Percentiles rank a stretch among this genome's conserved stretches.
Evolutionary conservation across 2,113 vertebrate genomes (phyloP).

Genomic region (Aphelocoma coerulescens): DNA sequence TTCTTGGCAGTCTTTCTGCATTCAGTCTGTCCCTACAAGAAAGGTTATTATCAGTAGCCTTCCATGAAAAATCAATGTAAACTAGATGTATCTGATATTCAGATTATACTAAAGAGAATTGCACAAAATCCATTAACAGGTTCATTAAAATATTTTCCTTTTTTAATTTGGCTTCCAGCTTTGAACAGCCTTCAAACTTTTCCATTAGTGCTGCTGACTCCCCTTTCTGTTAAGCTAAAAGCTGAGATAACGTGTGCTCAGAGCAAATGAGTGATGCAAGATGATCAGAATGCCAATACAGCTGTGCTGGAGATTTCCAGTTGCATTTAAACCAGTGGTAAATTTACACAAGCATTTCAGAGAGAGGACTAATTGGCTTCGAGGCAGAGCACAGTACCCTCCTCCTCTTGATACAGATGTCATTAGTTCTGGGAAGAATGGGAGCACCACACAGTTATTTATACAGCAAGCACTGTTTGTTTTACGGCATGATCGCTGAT

Average conservation of each 20-base stretch:
- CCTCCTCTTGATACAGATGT: background rate
- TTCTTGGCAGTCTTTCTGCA: background rate
- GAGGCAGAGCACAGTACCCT: background rate
- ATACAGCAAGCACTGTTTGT: background rate
- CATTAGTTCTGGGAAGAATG: background rate
- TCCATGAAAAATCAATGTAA: background rate
- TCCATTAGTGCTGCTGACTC: constrained; percentile 1
- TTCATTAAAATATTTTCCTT: background rate
- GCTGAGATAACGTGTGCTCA: background rate
- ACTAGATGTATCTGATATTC: background rate
- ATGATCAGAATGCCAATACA: background rate
- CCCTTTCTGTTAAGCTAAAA: constrained; percentile 5
- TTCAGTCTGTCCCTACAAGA: background rate
- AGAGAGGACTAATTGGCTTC: background rate
- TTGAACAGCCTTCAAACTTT: background rate
- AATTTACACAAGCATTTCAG: constrained; percentile 24
- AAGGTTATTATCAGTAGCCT: background rate
- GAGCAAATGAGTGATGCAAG: constrained; percentile 29
- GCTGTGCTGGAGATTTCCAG: background rate
- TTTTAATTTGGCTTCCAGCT: background rate
- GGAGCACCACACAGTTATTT: background rate
- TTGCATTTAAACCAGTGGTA: background rate
- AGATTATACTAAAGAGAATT: background rate
- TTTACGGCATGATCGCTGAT: background rate
- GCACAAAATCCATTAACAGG: background rate